Percentiles rank a stretch among this genome's conserved stretches.
Conservation (phyloP, 2,113 vertebrate species). For the Pampusana beccarii region DNA sequence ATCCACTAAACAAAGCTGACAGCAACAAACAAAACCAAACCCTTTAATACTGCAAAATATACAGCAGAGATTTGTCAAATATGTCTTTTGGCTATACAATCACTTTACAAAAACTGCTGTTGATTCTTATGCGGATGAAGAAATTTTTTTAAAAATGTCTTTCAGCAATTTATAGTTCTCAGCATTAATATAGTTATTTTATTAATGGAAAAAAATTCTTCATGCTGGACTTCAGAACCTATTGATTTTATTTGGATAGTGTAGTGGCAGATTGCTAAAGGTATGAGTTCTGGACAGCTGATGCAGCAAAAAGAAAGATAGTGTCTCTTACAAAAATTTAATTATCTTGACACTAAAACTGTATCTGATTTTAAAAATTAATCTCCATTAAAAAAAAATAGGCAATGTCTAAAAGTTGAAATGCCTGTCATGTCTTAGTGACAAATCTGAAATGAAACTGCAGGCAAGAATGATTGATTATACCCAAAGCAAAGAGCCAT, state of each 20-base stretch:
- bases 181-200: conserved; percentile 16
- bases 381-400: conserved; percentile 39
- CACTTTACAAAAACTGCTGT: not conserved
- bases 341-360: conserved; percentile 42
- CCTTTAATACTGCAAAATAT: not conserved
- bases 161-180: conserved; percentile 26
- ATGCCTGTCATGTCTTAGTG: conserved; percentile 16
- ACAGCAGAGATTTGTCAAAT: not conserved
- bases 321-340: conserved; percentile 39
- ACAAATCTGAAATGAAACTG: conserved; percentile 26
- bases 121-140: conserved; percentile 33
- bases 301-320: conserved; percentile 19
- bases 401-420: conserved; percentile 1
- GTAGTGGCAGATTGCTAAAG: not conserved
- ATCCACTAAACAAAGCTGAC: not conserved
- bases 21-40: not conserved
- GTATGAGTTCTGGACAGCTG: conserved; percentile 18
- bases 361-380: conserved; percentile 46
- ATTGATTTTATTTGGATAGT: conserved; percentile 48
- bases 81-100: not conserved
- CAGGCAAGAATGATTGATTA: conserved; percentile 16
- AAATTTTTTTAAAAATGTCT: not conserved
- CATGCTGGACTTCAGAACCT: conserved; percentile 28
- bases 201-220: not conserved
- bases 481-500: not conserved